phyloP scores from a whole-genome alignment of 2,888 invertebrate genomes.

The Tigriopus californicus region DNA sequence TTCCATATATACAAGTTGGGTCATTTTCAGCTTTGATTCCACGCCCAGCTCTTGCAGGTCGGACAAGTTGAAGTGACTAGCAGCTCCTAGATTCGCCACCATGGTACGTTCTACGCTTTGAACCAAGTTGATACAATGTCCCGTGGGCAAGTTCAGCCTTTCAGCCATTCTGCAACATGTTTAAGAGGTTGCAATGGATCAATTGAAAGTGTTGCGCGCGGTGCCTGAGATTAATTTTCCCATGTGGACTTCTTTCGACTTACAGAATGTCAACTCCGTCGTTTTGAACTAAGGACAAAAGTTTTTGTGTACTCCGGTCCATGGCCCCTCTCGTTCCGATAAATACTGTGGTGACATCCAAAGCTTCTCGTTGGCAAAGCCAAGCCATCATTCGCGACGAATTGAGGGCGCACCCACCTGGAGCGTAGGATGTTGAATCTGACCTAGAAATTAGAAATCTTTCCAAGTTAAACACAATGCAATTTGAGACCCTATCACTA shows the following conservation, averaged over 20 bases:
- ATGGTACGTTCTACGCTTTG: background rate
- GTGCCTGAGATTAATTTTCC: too few relatives aligned
- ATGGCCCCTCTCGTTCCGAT: too few relatives aligned
- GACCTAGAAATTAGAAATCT: background rate
- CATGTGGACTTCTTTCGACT: too few relatives aligned
- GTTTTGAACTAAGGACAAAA: too few relatives aligned
- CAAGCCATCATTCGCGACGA: background rate
- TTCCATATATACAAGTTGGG: background rate
- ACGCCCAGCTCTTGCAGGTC: background rate
- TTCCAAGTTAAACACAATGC: too few relatives aligned
- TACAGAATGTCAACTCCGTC: too few relatives aligned
- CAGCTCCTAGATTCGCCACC: slow-evolving; percentile 3
- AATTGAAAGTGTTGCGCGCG: too few relatives aligned
- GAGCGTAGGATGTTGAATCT: background rate
- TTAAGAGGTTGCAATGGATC: too few relatives aligned
- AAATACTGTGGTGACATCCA: too few relatives aligned
- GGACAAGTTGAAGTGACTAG: background rate
- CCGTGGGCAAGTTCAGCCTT: background rate
- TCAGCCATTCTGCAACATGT: background rate
- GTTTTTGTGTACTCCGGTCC: too few relatives aligned
- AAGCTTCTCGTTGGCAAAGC: background rate
- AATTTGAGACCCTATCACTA: too few relatives aligned
- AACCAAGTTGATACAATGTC: background rate
- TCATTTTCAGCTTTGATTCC: background rate
- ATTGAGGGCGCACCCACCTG: slow-evolving; percentile 1